Evolutionary conservation across 2,888 invertebrate species (phyloP), one percentile per base, ranked within the genome.

Genomic region (Oeneis ivallda): DNA sequence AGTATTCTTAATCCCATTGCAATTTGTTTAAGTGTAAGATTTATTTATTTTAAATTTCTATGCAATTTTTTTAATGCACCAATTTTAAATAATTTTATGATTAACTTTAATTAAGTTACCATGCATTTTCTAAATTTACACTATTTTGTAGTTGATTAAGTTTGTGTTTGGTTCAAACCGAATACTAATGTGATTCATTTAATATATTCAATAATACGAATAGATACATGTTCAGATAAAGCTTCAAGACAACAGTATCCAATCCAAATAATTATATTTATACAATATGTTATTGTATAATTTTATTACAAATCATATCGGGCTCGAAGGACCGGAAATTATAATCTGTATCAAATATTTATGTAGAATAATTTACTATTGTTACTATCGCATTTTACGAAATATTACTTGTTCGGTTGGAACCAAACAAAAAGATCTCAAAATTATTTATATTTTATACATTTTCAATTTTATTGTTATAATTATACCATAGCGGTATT

Each of bases 351-450:
- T 26, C 1, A 26, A 26, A 26, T 26, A 26, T 1, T 26, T 26
- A 26, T 8, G 1, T 37, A 6, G 17, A 47, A 47, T 47, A 47
- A 47, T 9, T 47, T 17, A 15, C 15, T 47, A 45, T 45, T 45
- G 41, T 0, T 15, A 2, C 1, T 37, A 47, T 17, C 17, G 47
- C 11, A 50, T 50, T 1, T 11, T 9, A 2, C 15, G 9, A 13
- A 47, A 50, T 1, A 1, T 41, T 17, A 34, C 17, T 11, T 49
- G 17, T 59, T 47, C 59, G 49, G 49, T 60, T 59, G 11, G 59
- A 17, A 59, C 37, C 52, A 6, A 61, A 52, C 61, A 52, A 9
- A 47, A 53, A 60, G 69, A 69, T 69, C 69, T 69, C 69, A 58
- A 59, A 58, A 50, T 60, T 65, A 53, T 67, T 52, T 67, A 37